These are phyloP conservation scores for Parelbella ahira DNA, from an alignment of 2,888 invertebrate species.

Conservation along the genomic window DNA sequence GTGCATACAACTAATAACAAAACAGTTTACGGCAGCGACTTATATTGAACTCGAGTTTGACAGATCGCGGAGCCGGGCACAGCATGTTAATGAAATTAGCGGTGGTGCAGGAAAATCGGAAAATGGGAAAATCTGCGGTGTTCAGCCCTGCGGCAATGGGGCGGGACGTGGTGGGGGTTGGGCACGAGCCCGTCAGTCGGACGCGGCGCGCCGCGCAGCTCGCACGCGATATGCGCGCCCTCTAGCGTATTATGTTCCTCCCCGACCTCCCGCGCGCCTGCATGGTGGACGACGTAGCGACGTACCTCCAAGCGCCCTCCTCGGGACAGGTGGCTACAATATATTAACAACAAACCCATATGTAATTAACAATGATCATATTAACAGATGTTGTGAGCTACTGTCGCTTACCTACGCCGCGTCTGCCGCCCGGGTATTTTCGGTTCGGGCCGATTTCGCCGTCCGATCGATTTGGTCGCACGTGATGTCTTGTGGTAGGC, in stretches of 20 bases:
- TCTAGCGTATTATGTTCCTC: conserved; percentile 89
- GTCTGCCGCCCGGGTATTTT: conserved; percentile 78
- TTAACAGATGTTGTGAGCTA: conserved; percentile 81
- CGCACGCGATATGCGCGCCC: conserved; percentile 73
- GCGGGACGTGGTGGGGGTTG: conserved; percentile 33
- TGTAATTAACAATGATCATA: conserved; percentile 81
- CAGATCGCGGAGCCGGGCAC: conserved; percentile 18
- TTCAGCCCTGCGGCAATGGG: conserved; percentile 36
- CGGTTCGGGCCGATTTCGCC: conserved; percentile 60
- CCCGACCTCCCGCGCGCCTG: conserved; percentile 96
- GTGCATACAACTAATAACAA: conserved; percentile 5
- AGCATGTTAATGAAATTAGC: conserved; percentile 24
- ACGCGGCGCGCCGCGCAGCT: conserved; percentile 76
- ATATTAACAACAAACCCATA: conserved; percentile 78
- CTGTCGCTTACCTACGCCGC: conserved; percentile 72
- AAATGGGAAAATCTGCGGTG: conserved; percentile 16
- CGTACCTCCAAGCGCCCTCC: conserved; percentile 96
- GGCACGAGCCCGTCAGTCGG: conserved; percentile 59
- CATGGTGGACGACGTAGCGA: conserved; percentile 98
- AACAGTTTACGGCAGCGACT: conserved; percentile 19
- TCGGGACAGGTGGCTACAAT: conserved; percentile 92
- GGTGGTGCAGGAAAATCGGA: conserved; percentile 4
- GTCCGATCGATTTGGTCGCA: conserved; percentile 55
- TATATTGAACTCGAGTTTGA: conserved; percentile 23
- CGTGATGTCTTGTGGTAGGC: conserved; percentile 52